These are phyloP conservation scores for Campopleginae sp. DNA, from an alignment of 2,888 invertebrate genomes.

Conservation along the genomic window DNA sequence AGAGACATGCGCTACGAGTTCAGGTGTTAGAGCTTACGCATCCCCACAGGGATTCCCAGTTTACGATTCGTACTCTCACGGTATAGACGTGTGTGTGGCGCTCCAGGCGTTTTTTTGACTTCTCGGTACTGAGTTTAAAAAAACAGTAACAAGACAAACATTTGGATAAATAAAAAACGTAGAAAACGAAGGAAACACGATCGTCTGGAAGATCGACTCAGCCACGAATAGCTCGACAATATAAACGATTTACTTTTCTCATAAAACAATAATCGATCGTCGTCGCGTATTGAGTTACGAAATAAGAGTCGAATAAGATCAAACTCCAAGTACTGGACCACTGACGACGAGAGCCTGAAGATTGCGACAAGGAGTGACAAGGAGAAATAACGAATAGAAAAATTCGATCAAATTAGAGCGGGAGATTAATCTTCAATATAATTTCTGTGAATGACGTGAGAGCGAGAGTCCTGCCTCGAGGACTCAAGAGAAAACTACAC, in stretches of 20 bases:
- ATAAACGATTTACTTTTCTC: background rate
- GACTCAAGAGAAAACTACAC: slow-evolving; percentile 57
- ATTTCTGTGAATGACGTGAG: slow-evolving; percentile 67
- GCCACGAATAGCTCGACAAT: background rate
- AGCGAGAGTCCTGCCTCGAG: slow-evolving; percentile 63
- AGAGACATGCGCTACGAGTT: slow-evolving; percentile 71
- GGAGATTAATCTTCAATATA: slow-evolving; percentile 23
- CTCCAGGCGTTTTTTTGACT: slow-evolving; percentile 17
- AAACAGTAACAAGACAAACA: slow-evolving; percentile 1
- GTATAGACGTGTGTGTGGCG: slow-evolving; percentile 45
- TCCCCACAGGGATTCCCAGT: slow-evolving; percentile 69
- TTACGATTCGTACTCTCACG: slow-evolving; percentile 67
- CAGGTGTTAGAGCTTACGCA: slow-evolving; percentile 70
- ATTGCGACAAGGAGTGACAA: background rate
- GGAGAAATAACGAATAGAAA: background rate
- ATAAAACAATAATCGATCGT: background rate
- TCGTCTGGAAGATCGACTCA: background rate
- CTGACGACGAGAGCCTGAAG: background rate
- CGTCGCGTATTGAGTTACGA: background rate
- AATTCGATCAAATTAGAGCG: background rate
- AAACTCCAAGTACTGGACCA: slow-evolving; percentile 19
- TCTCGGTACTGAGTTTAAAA: background rate
- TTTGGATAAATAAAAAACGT: slow-evolving; percentile 1
- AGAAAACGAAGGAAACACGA: background rate
- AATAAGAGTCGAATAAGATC: background rate